A percentile compares a stretch with the other conserved stretches of the same genome.
These are phyloP conservation scores for Netelia melanura DNA, from an alignment of 2,888 invertebrate species.

Conservation along the genomic window DNA sequence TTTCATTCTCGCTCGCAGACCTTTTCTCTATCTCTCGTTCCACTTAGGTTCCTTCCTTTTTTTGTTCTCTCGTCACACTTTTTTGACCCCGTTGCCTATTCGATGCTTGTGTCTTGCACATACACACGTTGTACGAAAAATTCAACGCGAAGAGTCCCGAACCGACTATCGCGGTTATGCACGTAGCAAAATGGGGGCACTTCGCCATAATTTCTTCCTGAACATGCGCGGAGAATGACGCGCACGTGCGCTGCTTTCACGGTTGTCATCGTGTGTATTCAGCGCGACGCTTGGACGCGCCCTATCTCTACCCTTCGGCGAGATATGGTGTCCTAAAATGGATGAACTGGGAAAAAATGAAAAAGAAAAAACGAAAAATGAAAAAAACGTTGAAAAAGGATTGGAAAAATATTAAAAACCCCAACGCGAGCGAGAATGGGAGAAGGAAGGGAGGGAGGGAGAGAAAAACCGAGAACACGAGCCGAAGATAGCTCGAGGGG, in stretches of 20 bases:
- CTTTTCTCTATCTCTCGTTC: background rate
- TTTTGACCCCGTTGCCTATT: conserved; percentile 16
- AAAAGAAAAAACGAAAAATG: conserved; percentile 11
- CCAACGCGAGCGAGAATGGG: conserved; percentile 8
- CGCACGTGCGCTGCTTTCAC: conserved; percentile 58
- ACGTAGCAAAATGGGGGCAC: conserved; percentile 17
- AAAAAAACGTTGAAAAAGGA: conserved; percentile 20
- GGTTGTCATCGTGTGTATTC: conserved; percentile 72
- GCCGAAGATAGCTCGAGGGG: conserved; percentile 52
- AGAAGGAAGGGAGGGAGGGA: conserved; percentile 13
- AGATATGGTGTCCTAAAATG: conserved; percentile 46
- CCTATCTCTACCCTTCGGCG: conserved; percentile 58
- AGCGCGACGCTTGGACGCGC: conserved; percentile 56
- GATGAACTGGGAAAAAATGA: background rate
- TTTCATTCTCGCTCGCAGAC: background rate
- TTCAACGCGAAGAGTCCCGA: background rate
- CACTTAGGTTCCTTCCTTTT: background rate
- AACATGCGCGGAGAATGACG: conserved; percentile 30
- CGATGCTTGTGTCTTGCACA: background rate
- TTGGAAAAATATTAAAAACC: conserved; percentile 35
- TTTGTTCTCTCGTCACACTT: conserved; percentile 10
- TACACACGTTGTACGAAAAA: background rate
- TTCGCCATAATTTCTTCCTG: conserved; percentile 45
- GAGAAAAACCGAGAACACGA: conserved; percentile 15
- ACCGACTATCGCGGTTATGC: background rate